These are phyloP conservation scores for Tetramorium parvispinum DNA, from an alignment of 1,140 invertebrate genomes.

Conservation along the genomic window DNA sequence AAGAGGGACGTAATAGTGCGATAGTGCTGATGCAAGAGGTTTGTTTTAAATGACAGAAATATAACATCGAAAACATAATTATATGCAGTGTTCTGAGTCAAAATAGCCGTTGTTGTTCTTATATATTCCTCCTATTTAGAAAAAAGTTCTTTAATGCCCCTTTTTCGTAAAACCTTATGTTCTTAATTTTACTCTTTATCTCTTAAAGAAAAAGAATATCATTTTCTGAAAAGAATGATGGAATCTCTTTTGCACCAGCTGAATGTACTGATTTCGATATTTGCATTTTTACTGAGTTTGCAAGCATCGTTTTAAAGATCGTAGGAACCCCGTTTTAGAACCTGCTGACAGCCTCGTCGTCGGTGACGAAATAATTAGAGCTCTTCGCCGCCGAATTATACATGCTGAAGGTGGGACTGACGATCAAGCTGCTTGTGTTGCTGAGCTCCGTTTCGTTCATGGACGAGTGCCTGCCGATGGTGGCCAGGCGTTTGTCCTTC, in stretches of 20 bases:
- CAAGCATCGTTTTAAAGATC: neutral
- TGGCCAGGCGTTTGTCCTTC: constrained; percentile 78
- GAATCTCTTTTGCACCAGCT: neutral
- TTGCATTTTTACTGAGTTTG: neutral
- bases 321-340: constrained; percentile 75
- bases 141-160: neutral
- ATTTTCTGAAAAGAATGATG: neutral
- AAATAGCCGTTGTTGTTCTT: neutral
- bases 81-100: neutral
- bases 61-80: neutral
- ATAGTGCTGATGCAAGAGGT: constrained; percentile 5
- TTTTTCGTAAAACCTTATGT: neutral
- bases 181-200: neutral
- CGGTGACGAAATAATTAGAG: constrained; percentile 82
- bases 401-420: constrained; percentile 84
- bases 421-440: constrained; percentile 69
- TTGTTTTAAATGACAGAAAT: neutral
- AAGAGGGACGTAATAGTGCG: neutral
- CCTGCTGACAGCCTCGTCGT: constrained; percentile 84
- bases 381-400: constrained; percentile 81
- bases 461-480: constrained; percentile 77
- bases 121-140: neutral
- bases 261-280: neutral
- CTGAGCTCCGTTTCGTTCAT: constrained; percentile 79
- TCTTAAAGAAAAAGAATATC: neutral